Evolutionary conservation across 1,140 invertebrate species (phyloP), one percentile per base, ranked within the genome.

Genomic region (Orussus abietinus): DNA sequence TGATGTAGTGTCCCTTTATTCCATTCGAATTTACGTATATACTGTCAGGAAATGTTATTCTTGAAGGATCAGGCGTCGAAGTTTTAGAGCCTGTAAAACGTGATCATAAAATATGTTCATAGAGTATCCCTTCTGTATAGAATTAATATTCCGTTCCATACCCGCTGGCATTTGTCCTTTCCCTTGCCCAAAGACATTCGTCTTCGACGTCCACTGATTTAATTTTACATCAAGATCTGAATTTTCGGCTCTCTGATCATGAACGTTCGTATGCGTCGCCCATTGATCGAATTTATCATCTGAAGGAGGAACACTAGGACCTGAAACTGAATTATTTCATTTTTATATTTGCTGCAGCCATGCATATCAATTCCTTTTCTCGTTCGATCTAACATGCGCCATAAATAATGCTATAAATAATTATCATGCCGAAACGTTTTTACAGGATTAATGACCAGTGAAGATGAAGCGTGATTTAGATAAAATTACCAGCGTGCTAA

Each of bases 21-120:
- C 43, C 52, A 39, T 65, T 60, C 26, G 34, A 4, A 31, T 60
- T 51, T 4, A 55, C 41, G 11, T 58, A 54, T 36, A 64, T 49
- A 17, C 52, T 51, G 32, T 39, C 46, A 14, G 51, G 47, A 42
- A 47, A 50, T 10, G 19, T 35, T n/a, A 34, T 42, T 42, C 20
- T 20, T 42, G 10, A 32, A 19, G 29, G n/a, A 20, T 32, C 3
- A 14, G 17, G 10, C 3, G 46, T 28, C 3, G 13, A 14, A 36
- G 19, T 43, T 21, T 42, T 52, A 9, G 31, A 7, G 5, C 21
- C 53, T 55, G 11, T 9, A 5, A 38, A 2, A 18, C 10, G 29
- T 5, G 3, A 29, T 31, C 26, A 31, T 12, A 31, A 12, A 6
- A 31, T 31, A 11, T 31, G n/a, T 6, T 6, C 30, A 31, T 12